Base-by-base conservation (phyloP, 2,113 vertebrate genomes). In the Ciconia stormi region DNA sequence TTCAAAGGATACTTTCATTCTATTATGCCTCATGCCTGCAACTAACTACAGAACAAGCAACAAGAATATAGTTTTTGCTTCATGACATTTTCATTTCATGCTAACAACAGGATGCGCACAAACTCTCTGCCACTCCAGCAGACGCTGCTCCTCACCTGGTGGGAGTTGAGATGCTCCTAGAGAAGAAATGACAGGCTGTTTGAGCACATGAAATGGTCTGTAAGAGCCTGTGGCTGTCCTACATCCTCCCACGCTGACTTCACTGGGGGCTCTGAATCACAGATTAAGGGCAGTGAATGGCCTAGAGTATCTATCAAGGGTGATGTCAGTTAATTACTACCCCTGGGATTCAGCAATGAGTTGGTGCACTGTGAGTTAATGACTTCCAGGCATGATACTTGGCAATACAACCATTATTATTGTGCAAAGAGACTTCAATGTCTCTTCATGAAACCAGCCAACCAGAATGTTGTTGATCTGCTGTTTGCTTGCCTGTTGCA, bases 321-420 rank as follows among this genome's bases (percentile, higher is more conserved):
- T 96, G 96, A 95, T 94, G 97, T 88, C 95, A 96, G 87, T 38
- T 91, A 86, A 95, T 88, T 27, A 74, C 87, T 67, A 47, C 50
- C 74, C 50, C 1, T 7, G 94, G 94, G 94, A 86, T 78, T 87
- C 79, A 66, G 84, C 53, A 95, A 23, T 90, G 89, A 84, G 49
- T 88, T 73, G 93, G 87, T 93, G 89, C 58, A 25, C 78, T 94
- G 87, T 36, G 82, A 95, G 89, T 94, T 96, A 96, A 96, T 91
- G 87, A 94, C 89, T 96, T 97, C 96, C 96, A 97, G 96, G 87
- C 94, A 90, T 20, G 73, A 93, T 55, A 78, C 87, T 97, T 97
- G 95, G 95, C 93, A 90, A 52, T 81, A 47, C 42, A 88, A 63
- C 91, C 81, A 63, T 70, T 80, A 66, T 53, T 94, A 85, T 95